Evolutionary conservation across 2,797 vertebrate genomes (phyloP).

Genomic region (Peromyscus eremicus): DNA sequence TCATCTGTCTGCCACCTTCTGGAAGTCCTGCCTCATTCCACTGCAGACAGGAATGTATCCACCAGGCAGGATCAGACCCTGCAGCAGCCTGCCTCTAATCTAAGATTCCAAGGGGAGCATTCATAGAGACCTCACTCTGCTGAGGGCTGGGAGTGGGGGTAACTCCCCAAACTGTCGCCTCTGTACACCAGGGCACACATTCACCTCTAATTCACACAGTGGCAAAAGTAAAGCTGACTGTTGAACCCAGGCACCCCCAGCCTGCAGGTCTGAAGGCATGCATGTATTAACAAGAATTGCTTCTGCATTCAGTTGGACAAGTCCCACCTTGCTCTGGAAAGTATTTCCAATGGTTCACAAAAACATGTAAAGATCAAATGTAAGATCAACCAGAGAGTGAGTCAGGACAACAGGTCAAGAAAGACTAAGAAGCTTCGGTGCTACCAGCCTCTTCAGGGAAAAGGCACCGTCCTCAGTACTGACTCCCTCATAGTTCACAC

Average conservation of each 20-base stretch:
- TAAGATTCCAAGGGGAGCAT: neutral
- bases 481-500: neutral
- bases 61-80: rapidly evolving
- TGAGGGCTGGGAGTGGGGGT: rapidly evolving
- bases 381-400: neutral
- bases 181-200: neutral
- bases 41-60: too few species aligned
- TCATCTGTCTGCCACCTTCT: neutral
- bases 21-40: neutral
- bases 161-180: neutral
- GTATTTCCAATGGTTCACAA: neutral
- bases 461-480: rapidly evolving
- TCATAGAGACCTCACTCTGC: neutral
- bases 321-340: neutral
- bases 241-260: neutral
- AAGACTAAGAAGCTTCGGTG: too few species aligned
- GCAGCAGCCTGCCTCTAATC: neutral
- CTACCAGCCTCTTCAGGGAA: neutral
- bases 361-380: neutral
- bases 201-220: neutral
- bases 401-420: neutral
- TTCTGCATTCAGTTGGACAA: neutral
- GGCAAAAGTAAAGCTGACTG: neutral
- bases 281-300: neutral
- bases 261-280: neutral